Percentiles rank a stretch among this genome's conserved stretches.
Conservation (phyloP, 2,797 vertebrate species). For the Cryptoblepharus egeriae region DNA sequence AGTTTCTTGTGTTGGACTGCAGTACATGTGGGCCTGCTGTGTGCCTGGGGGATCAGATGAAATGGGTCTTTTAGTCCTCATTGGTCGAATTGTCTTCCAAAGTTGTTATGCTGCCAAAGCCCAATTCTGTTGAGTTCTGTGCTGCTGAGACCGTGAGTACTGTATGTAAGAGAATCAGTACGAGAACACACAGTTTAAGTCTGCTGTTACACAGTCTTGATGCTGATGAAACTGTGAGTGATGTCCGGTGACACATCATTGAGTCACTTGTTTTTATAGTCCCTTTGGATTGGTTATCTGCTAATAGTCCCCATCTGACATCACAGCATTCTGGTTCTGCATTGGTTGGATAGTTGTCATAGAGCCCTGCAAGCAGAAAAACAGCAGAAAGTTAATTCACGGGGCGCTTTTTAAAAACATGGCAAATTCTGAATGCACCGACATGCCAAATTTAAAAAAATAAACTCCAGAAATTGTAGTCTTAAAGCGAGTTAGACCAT, state of each 20-base stretch:
- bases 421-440: not conserved
- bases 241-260: conserved; percentile 87
- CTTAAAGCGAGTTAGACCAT: not conserved
- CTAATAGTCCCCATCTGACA: conserved; percentile 90
- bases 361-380: conserved; percentile 85
- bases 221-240: conserved; percentile 91
- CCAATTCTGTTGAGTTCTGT: conserved; percentile 91
- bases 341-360: conserved; percentile 91
- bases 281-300: conserved; percentile 86
- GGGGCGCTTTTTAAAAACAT: not conserved
- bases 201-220: conserved; percentile 95
- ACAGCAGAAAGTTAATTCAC: conserved; percentile 39
- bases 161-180: conserved; percentile 96
- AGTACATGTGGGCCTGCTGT: conserved; percentile 61
- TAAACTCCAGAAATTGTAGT: not conserved
- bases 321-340: conserved; percentile 96
- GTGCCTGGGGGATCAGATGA: conserved; percentile 54
- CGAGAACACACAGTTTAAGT: conserved; percentile 96
- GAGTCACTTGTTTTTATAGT: conserved; percentile 89
- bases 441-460: not conserved
- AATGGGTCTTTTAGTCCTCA: conserved; percentile 85
- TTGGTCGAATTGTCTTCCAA: conserved; percentile 91
- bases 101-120: conserved; percentile 85
- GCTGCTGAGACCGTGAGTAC: conserved; percentile 94
- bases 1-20: conserved; percentile 69